Conservation (phyloP, 1,140 invertebrate genomes). For the Drosophila bipectinata region DNA sequence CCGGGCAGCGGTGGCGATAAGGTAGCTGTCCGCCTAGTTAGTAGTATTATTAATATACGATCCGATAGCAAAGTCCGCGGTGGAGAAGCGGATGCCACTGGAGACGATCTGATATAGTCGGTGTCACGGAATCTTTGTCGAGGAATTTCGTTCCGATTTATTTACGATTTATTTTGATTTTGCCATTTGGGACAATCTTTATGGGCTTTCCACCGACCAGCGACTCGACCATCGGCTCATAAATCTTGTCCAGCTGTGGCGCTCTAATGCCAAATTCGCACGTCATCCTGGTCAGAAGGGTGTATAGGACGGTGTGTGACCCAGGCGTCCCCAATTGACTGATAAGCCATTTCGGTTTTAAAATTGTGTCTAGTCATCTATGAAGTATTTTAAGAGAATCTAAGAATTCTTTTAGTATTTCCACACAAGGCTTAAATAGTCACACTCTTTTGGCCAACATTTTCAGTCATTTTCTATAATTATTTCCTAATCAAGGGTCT, state of each 20-base stretch:
- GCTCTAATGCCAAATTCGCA: conserved; percentile 25
- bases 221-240: conserved; percentile 20
- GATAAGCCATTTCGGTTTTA: conserved; percentile 23
- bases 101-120: conserved; percentile 37
- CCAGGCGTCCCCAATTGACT: conserved; percentile 27
- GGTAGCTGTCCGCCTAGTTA: conserved; percentile 39
- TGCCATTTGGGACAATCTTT: conserved; percentile 57
- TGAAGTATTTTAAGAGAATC: background rate
- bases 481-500: background rate
- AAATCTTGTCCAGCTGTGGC: conserved; percentile 45
- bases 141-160: conserved; percentile 57
- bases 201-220: conserved; percentile 39
- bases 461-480: background rate
- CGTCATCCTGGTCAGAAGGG: conserved; percentile 14
- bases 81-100: conserved; percentile 40
- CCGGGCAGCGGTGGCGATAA: conserved; percentile 45
- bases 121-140: conserved; percentile 56
- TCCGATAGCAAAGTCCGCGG: conserved; percentile 65
- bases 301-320: background rate
- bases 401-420: background rate
- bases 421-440: background rate
- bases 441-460: background rate
- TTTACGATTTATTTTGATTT: conserved; percentile 82
- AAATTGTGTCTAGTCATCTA: conserved; percentile 20
- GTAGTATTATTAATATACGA: conserved; percentile 57